Percentiles rank a stretch among this genome's conserved stretches.
phyloP scores from a whole-genome alignment of 2,797 vertebrate species.

The Poeciliopsis infans region DNA sequence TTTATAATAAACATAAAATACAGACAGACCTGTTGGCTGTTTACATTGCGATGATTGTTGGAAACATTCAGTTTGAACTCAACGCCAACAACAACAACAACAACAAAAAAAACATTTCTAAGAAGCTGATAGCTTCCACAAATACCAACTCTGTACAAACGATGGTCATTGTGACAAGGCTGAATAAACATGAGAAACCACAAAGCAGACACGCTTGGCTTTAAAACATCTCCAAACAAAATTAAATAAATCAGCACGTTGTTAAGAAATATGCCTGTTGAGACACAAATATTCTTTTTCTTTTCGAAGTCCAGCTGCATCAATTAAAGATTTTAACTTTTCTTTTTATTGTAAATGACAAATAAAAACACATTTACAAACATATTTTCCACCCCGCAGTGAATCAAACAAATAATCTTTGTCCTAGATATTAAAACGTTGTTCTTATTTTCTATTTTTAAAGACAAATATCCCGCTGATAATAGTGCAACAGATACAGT shows the following conservation, averaged over 20 bases:
- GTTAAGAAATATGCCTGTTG: slow-evolving; percentile 66
- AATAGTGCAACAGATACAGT: slow-evolving; percentile 75
- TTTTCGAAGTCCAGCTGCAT: slow-evolving; percentile 68
- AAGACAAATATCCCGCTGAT: slow-evolving; percentile 55
- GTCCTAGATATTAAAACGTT: slow-evolving; percentile 65
- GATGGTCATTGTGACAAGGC: slow-evolving; percentile 62
- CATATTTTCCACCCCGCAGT: slow-evolving; percentile 23
- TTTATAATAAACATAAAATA: slow-evolving; percentile 68
- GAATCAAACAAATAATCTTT: slow-evolving; percentile 64
- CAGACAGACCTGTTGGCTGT: slow-evolving; percentile 58
- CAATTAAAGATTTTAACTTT: slow-evolving; percentile 35
- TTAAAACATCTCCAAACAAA: slow-evolving; percentile 75
- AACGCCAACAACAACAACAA: slow-evolving; percentile 71
- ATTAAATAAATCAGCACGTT: slow-evolving; percentile 79
- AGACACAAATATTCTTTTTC: slow-evolving; percentile 54
- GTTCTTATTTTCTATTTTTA: slow-evolving; percentile 38
- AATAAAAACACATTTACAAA: slow-evolving; percentile 64
- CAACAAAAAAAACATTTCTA: slow-evolving; percentile 44
- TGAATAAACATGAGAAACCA: slow-evolving; percentile 71
- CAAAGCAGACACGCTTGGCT: slow-evolving; percentile 77
- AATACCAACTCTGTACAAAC: slow-evolving; percentile 73
- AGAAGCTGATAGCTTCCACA: slow-evolving; percentile 67
- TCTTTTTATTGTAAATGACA: slow-evolving; percentile 29
- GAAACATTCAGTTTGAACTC: slow-evolving; percentile 76
- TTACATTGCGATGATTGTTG: slow-evolving; percentile 65